Evolutionary conservation across 1,140 invertebrate genomes (phyloP), one percentile per base, ranked within the genome.

Genomic region (Pomacea maculata): DNA sequence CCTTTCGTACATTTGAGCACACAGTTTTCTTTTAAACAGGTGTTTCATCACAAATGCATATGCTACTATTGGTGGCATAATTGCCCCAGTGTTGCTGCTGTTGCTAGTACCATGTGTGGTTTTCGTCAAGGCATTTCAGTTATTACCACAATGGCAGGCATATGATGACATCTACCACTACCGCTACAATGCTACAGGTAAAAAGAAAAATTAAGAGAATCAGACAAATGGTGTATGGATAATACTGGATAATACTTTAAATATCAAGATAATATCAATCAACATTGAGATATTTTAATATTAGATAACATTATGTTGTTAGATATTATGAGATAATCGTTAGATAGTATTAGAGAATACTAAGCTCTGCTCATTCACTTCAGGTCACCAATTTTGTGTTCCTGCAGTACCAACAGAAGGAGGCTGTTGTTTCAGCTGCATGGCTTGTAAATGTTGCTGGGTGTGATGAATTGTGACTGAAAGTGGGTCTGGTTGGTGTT

Each of bases 91-190:
- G 4, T 71, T 90, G 67, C 65, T 90, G 29, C 84, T 86, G 72
- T 63, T 90, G 72, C 71, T 90, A 52, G 83, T 86, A 34, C 83
- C 88, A 14, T 86, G 83, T 45, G 80, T 89, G 12, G 83, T 90
- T 29, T 90, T 90, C 82, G 84, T 90, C 45, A 87, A 90, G 77
- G 88, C 88, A 4, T 90, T 87, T 83, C 88, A 89, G 81, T 68
- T 90, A 10, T 82, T 86, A 45, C 84, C 88, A 45, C 89, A 90
- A 78, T 91, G 90, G 90, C 86, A 89, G 82, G 84, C 88, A 12
- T 91, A 91, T 84, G 90, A 91, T 83, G 90, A 91, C 73, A 85
- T 91, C 25, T 91, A 89, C 81, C 85, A 85, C 67, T 88, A 89
- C 15, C 83, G 89, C 78, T 86, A 87, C 79, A 91, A 91, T 80